Evolutionary conservation across 2,888 invertebrate species (phyloP), one percentile per base, ranked within the genome.

Genomic region (Amphipoea lucens): DNA sequence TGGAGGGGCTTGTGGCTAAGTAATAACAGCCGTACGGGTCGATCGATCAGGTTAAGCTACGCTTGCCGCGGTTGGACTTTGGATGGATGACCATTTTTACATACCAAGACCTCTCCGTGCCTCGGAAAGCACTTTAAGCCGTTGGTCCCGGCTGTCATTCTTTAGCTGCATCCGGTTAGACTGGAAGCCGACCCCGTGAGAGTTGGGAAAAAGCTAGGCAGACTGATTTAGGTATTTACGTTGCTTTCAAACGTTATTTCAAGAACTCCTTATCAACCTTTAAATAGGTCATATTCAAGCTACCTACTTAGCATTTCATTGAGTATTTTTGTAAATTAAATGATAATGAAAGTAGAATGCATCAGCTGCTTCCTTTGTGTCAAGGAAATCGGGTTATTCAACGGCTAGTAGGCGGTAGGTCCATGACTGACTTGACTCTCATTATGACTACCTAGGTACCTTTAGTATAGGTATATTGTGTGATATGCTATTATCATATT

Each of bases 351-450:
- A 84, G 85, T 82, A 67, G 54, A 65, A 73, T 71, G 66, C 51
- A 71, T 65, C 79, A 84, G 83, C 86, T 85, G 83, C 79, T 85
- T 85, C 79, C 79, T 82, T 71, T 76, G 62, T 85, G 83, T 83
- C 86, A 82, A 85, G 82, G 84, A 68, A 74, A 76, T 85, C 86
- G 12, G 70, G 83, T 82, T 79, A 20, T 65, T 54, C 48, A 48
- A 57, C n/a, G 42, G 60, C 9, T 68, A 36, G 78, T 65, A 65
- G 75, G 48, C 75, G 81, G 84, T 48, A 77, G 40, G 73, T 73
- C 65, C 73, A 74, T 11, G 45, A 45, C 45, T 54, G 81, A 74
- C 63, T 65, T 74, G 65, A 48, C 48, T 66, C 62, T 62, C 62
- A 70, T 65, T 51, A 54, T 9, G 23, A 7, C 14, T 65, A 70